Base-by-base conservation (phyloP, 2,888 invertebrate species). In the Drosophila cognata region DNA sequence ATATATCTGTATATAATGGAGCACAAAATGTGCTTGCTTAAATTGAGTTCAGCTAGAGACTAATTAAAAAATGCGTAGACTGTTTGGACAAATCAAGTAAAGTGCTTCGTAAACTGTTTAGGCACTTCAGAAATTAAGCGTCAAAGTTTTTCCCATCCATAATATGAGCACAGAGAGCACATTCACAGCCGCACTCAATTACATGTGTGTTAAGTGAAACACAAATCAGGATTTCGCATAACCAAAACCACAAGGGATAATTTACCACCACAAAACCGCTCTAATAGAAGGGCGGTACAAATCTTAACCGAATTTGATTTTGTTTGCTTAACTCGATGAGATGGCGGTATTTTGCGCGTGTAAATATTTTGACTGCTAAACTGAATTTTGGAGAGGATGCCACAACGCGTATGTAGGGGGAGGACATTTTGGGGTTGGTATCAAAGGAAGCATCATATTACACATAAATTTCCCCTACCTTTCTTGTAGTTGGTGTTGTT, bases 301-400 rank as follows among this genome's bases (percentile, higher is more conserved):
- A 75, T 72, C 70, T 64, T 59, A 58, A 41, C 33, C 63, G 74
- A 67, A 57, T 74, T 78, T 77, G 86, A 85, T 82, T 84, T 74
- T 82, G 77, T 84, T 86, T 84, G 69, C 74, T 67, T 70, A 84
- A 79, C 82, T 79, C 76, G 80, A 75, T 83, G 73, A 82, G 82
- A 73, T 66, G 68, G 48, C 67, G 76, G 73, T 71, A 78, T 72
- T 65, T 31, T 28, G 65, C 65, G 21, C 69, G 81, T 77, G 81
- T 71, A 76, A 74, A 79, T 79, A 79, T 79, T 78, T 69, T 75
- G 60, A 72, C 60, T 41, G 73, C 52, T 79, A 79, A 81, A 77
- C 83, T 58, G 79, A 82, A 63, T 81, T 71, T 55, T 31, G 25
- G 25, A 59, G 59, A 50, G 59, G 38, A 63, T 57, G 57, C 35